Percentiles rank a stretch among this genome's conserved stretches.
These are phyloP conservation scores for Benitochromis conjunctus DNA, from an alignment of 2,113 vertebrate genomes.

Conservation along the genomic window DNA sequence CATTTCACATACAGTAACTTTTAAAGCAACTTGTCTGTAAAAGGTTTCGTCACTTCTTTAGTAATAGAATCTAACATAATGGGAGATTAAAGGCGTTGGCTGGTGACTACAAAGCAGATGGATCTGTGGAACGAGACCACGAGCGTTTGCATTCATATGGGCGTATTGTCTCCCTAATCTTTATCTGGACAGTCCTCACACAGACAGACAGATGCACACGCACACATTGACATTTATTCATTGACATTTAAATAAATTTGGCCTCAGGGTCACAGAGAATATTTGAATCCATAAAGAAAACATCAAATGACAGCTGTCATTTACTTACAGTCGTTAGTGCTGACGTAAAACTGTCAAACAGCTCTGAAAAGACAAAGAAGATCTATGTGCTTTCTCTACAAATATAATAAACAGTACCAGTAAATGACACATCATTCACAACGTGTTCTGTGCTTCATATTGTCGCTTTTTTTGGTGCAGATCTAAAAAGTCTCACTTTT, in stretches of 20 bases:
- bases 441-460: background rate
- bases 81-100: background rate
- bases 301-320: constrained; percentile 6
- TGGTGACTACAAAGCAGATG: background rate
- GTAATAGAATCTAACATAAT: background rate
- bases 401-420: background rate
- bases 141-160: background rate
- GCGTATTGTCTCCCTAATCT: background rate
- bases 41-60: background rate
- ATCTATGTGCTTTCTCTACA: background rate
- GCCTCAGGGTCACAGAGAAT: constrained; percentile 6
- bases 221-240: constrained; percentile 27
- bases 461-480: background rate
- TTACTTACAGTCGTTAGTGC: background rate
- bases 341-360: constrained; percentile 1
- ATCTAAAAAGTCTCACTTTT: background rate
- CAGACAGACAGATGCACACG: background rate
- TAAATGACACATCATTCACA: background rate
- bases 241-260: constrained; percentile 27
- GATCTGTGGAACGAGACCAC: background rate
- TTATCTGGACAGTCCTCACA: background rate
- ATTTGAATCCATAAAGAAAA: constrained; percentile 18
- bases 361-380: background rate
- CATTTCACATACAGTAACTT: background rate
- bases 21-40: background rate